These are phyloP conservation scores for Platichthys flesus DNA, from an alignment of 2,113 vertebrate species.

Conservation along the genomic window DNA sequence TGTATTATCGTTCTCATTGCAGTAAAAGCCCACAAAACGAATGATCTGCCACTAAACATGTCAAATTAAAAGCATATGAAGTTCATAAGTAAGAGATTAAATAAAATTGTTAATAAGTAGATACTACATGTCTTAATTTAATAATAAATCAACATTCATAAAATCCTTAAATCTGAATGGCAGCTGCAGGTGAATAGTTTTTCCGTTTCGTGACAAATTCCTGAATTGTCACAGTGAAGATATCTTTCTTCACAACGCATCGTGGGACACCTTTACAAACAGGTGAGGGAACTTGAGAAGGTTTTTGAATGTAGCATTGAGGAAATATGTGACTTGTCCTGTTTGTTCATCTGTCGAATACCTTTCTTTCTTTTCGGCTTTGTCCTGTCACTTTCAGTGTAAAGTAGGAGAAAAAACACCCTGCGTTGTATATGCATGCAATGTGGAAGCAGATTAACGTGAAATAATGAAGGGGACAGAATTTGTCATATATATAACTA, in stretches of 20 bases:
- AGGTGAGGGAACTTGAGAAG: slow-evolving; percentile 1
- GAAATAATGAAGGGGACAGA: not conserved
- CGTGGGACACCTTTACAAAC: not conserved
- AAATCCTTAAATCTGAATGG: not conserved
- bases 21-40: slow-evolving; percentile 23
- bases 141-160: too few relatives aligned
- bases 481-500: too few relatives aligned
- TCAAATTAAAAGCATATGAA: slow-evolving; percentile 15
- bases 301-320: not conserved
- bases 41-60: slow-evolving; percentile 8
- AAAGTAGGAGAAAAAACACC: slow-evolving; percentile 3
- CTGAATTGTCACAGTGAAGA: not conserved
- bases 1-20: slow-evolving; percentile 5
- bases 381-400: not conserved
- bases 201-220: not conserved
- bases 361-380: not conserved
- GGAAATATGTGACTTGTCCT: slow-evolving; percentile 31
- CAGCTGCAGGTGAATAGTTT: not conserved
- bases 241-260: not conserved
- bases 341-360: slow-evolving; percentile 14
- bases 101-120: not conserved
- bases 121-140: not conserved
- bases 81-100: not conserved
- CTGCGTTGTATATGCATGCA: not conserved
- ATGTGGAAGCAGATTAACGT: not conserved